Evolutionary conservation across 2,113 vertebrate genomes (phyloP), one percentile per base, ranked within the genome.

Genomic region (Coryphaenoides rupestris): DNA sequence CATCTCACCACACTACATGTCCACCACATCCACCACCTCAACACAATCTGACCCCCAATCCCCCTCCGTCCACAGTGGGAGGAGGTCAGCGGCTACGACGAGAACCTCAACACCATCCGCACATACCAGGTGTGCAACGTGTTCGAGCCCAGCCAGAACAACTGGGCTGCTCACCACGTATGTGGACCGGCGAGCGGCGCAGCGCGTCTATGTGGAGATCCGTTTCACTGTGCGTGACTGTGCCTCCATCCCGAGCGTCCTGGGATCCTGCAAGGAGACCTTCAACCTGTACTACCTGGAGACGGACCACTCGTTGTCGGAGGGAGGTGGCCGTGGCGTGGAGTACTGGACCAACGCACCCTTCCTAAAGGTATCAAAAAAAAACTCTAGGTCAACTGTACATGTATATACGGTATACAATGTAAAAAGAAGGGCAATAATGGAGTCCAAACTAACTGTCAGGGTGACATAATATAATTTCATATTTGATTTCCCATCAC

Each of bases 121-220:
- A 98, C 96, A 0, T 98, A 97, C 86, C 97, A 99, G 89, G 97
- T 99, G 82, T 99, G 97, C 91, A 99, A 98, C 0, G 97, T 99
- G 77, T 98, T 98, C 53, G 96, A 98, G 78, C 94, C 96, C 81
- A 99, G 95, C 86, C 96, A 99, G 89, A 99, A 99, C 91, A 99
- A 99, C 88, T 99, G 97, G n/a, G 97, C 93, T 99, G 19, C 95
- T 96, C 69, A 99, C 96, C 28, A 98, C 94, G 0, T 96, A 98
- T 88, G 92, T 99, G 66, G 92, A 96, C 83, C 90, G 97, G 3
- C 89, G 93, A 0, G 94, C 93, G 0, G 96, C 97, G 2, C 96
- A 97, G 21, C 94, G 97, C 21, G 93, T 99, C 87, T 99, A 99
- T 58, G 90, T 95, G 21, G 97, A 99, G 90, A 98, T 99, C 91